Evolutionary conservation across 2,888 invertebrate species (phyloP).

Genomic region (Tenthredo amoena): DNA sequence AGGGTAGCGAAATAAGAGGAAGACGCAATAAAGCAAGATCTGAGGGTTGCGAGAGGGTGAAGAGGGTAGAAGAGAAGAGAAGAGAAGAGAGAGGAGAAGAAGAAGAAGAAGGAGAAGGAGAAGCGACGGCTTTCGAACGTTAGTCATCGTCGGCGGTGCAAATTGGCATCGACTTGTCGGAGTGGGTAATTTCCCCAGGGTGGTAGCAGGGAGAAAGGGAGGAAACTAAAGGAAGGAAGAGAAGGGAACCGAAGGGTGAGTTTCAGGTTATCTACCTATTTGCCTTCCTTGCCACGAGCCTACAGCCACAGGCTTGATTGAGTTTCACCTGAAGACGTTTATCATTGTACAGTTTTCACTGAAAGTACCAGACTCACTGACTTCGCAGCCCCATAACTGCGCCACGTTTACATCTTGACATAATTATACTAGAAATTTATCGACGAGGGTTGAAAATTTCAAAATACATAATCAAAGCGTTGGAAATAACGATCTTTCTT

Average conservation of each 20-base stretch:
- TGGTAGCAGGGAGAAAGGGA: constrained; percentile 51
- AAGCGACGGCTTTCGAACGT: constrained; percentile 55
- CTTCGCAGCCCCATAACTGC: not conserved
- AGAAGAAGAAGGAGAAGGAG: not conserved
- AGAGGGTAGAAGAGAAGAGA: constrained; percentile 39
- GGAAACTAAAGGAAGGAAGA: not conserved
- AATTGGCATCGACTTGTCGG: constrained; percentile 64
- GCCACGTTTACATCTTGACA: not conserved
- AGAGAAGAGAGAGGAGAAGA: not conserved
- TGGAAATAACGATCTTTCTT: not conserved
- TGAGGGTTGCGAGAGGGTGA: not conserved
- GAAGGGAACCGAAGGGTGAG: not conserved
- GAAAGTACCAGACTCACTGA: not conserved
- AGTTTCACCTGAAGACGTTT: constrained; percentile 39
- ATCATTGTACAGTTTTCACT: not conserved
- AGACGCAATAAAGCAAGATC: constrained; percentile 48
- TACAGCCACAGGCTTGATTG: constrained; percentile 26
- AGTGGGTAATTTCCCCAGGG: constrained; percentile 67
- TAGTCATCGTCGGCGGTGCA: constrained; percentile 61
- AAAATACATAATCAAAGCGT: not conserved
- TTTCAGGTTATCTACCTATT: constrained; percentile 43
- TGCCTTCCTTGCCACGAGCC: constrained; percentile 39
- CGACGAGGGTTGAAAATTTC: not conserved
- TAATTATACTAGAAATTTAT: not conserved
- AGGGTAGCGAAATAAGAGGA: constrained; percentile 47